phyloP scores from a whole-genome alignment of 1,140 invertebrate genomes.

The Triops longicaudatus region DNA sequence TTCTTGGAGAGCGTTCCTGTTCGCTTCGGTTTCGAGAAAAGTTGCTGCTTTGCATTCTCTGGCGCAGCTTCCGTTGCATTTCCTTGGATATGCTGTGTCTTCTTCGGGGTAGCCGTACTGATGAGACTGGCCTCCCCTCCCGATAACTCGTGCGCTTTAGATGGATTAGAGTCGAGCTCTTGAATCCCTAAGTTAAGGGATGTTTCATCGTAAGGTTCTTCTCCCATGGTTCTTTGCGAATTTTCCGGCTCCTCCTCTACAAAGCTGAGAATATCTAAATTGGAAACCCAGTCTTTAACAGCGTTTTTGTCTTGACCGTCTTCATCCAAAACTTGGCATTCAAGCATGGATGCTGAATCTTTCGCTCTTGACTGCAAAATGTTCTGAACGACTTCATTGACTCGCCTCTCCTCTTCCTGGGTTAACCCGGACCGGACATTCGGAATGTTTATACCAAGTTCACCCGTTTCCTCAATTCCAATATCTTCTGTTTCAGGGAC shows the following conservation, averaged over 20 bases:
- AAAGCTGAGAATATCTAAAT: neutral
- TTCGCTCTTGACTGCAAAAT: neutral
- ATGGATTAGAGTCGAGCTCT: neutral
- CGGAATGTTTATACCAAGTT: neutral
- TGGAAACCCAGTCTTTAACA: neutral
- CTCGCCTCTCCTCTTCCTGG: neutral
- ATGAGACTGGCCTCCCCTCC: neutral
- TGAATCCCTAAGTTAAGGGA: neutral
- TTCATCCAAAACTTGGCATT: neutral
- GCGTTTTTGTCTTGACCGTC: neutral
- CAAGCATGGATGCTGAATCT: neutral
- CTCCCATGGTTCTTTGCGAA: neutral
- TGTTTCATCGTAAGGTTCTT: neutral
- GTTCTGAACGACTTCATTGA: neutral
- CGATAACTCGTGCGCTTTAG: neutral
- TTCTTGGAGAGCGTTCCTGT: neutral
- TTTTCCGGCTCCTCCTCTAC: neutral
- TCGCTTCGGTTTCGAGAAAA: neutral
- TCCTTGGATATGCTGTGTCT: neutral
- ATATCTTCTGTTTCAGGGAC: neutral
- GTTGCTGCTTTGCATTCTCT: neutral
- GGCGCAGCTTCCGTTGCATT: neutral
- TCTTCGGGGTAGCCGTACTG: neutral
- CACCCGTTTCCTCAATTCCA: neutral
- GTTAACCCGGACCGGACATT: neutral